A percentile compares a stretch with the other conserved stretches of the same genome.
Conservation (phyloP, 2,797 vertebrate species). For the Crenichthys baileyi region DNA sequence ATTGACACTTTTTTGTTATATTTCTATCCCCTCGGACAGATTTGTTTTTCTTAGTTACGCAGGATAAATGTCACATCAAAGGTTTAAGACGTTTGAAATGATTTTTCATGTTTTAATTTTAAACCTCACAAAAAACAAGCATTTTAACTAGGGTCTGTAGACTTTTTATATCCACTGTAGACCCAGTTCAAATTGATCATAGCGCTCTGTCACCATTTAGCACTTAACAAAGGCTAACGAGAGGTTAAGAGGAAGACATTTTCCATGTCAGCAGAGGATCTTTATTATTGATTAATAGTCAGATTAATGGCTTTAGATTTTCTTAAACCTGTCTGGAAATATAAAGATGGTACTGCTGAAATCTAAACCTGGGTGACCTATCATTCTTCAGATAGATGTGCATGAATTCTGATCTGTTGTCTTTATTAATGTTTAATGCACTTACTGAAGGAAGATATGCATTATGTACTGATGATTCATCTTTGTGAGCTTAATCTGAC, state of each 20-base stretch:
- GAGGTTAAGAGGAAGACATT: constrained; percentile 68
- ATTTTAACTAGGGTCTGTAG: neutral
- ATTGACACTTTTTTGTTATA: neutral
- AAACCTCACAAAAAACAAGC: neutral
- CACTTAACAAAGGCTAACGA: constrained; percentile 67
- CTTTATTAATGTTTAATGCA: constrained; percentile 36
- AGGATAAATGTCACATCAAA: neutral
- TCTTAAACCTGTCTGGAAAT: constrained; percentile 40
- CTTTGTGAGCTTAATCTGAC: constrained; percentile 53
- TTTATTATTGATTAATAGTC: constrained; percentile 67
- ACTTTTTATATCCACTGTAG: constrained; percentile 10
- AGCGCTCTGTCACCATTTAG: constrained; percentile 25
- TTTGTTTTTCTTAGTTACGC: neutral
- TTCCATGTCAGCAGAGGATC: constrained; percentile 51
- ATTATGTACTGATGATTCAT: constrained; percentile 53
- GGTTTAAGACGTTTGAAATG: neutral
- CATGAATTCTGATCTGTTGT: constrained; percentile 27
- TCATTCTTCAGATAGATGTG: constrained; percentile 4
- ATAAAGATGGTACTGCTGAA: constrained; percentile 15
- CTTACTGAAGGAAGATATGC: constrained; percentile 34
- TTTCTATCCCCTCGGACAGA: neutral
- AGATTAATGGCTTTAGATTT: constrained; percentile 41
- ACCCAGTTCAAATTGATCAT: constrained; percentile 47
- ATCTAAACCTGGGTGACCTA: constrained; percentile 12
- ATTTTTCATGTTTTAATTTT: neutral